Evolutionary conservation across 2,113 vertebrate species (phyloP), one percentile per base, ranked within the genome.

Genomic region (Urocolius indicus): DNA sequence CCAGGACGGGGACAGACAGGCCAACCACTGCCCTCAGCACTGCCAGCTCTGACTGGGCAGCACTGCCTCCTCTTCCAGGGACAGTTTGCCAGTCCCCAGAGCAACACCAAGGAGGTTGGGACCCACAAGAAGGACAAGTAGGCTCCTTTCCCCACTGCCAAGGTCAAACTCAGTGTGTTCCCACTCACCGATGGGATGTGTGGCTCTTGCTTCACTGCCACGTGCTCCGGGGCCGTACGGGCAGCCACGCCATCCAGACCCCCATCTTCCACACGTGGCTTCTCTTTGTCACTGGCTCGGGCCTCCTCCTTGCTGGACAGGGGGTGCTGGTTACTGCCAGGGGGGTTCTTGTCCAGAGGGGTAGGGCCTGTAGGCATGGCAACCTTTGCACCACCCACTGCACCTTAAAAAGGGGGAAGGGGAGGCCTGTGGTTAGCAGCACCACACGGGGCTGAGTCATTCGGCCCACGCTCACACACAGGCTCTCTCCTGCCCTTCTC

Each of bases 301-400:
- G 98, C 97, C 92, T 99, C 99, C 62, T 99, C 99, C 95, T 99
- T 99, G 94, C 98, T 98, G 65, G 99, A 98, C 75, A 99, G 95
- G 46, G 98, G 96, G 96, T 99, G 99, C 87, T 99, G 98, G 90
- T 99, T 98, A 97, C 98, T 98, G 94, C 99, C 99, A 0, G 99
- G 98, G 90, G 99, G 98, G 75, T 98, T 98, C 91, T 99, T 98
- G 74, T 99, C 99, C 94, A 99, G 97, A 93, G 99, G 98, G 59
- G 98, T 98, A 95, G 99, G 99, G 94, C 98, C 98, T 96, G 99
- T 99, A 97, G 99, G 98, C 98, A 99, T 98, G 91, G 99, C 99
- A 46, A 99, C 99, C 97, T 99, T 99, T 97, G 99, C 99, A 95
- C 99, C 99, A 98, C 99, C 99, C 99, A 99, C 99, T 99, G 99